Base-by-base conservation (phyloP, 2,797 vertebrate genomes). In the Cheirogaleus major region DNA sequence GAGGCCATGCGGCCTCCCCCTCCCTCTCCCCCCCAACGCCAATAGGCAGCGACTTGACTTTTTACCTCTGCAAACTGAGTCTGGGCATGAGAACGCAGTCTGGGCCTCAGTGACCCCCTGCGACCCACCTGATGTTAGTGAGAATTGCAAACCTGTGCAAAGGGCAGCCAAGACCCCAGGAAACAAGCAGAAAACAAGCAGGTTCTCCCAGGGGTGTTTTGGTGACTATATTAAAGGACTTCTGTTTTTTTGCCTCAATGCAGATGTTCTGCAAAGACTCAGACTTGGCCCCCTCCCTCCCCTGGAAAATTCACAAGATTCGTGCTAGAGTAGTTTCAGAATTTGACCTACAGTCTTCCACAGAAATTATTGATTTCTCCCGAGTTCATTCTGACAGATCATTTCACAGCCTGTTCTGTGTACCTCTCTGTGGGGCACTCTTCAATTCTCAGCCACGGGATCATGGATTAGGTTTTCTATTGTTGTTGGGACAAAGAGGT, bases 321-420 rank as follows among this genome's bases (percentile, higher is more conserved):
- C n/a, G 38, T 25, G 30, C 50, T 35, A n/a, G n/a, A 84, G 61
- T 48, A 10, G 1, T 85, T 79, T 70, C 65, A 55, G 30, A 61
- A 45, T 69, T 22, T 81, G 72, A 76, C 65, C 48, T 86, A 35
- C 48, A 52, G 10, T 48, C 89, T 91, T 75, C 55, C 41, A 32
- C 9, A 20, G 50, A 55, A 73, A 13, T 82, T 65, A n/a, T 4
- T 80, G 67, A 79, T 97, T 89, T 89, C 50, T 91, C 67, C 30
- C 5, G 2, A 69, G 52, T 72, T 82, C 41, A 7, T 85, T 32
- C 35, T 15, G 18, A 72, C 6, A 70, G 81, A 69, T 61, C 70
- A 73, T 76, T 91, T 79, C 57, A 82, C 8, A 25, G 25, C 25
- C 35, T 67, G 9, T 55, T 81, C 35, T 14, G 1, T 50, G 11